phyloP scores from a whole-genome alignment of 2,888 invertebrate genomes.

The Nebria salina region DNA sequence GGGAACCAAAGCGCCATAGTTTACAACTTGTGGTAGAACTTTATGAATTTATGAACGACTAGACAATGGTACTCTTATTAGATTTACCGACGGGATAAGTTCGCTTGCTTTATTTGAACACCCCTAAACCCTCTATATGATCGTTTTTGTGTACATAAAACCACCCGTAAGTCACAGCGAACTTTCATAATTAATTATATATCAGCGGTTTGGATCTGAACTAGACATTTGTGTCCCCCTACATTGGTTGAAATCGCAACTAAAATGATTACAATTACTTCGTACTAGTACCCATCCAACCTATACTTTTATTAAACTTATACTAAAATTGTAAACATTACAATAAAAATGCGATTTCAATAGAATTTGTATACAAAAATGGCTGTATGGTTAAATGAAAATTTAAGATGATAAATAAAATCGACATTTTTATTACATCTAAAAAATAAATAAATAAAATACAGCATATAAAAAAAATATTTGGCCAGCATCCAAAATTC shows the following conservation, averaged over 20 bases:
- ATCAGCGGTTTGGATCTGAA: slow-evolving; percentile 18
- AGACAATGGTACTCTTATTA: slow-evolving; percentile 13
- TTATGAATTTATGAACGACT: slow-evolving; percentile 3
- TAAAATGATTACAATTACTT: not conserved
- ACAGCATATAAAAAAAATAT: not conserved
- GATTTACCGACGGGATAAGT: slow-evolving; percentile 28
- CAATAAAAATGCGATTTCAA: not conserved
- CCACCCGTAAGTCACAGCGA: not conserved
- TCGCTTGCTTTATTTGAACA: not conserved
- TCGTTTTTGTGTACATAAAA: slow-evolving; percentile 38
- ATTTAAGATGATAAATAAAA: not conserved
- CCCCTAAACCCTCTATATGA: slow-evolving; percentile 22
- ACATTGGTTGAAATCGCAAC: not conserved
- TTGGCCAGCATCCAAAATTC: not conserved
- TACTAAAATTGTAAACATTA: not conserved
- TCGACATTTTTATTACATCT: not conserved
- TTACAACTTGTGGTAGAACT: slow-evolving; percentile 2
- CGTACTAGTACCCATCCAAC: not conserved
- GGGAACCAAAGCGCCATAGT: not conserved
- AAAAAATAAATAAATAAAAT: not conserved
- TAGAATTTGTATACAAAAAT: not conserved
- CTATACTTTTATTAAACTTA: not conserved
- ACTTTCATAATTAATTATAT: slow-evolving; percentile 40
- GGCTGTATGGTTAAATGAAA: not conserved
- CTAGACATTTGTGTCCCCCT: not conserved